These are phyloP conservation scores for Oreotragus oreotragus DNA, from an alignment of 2,113 vertebrate species.

Conservation along the genomic window DNA sequence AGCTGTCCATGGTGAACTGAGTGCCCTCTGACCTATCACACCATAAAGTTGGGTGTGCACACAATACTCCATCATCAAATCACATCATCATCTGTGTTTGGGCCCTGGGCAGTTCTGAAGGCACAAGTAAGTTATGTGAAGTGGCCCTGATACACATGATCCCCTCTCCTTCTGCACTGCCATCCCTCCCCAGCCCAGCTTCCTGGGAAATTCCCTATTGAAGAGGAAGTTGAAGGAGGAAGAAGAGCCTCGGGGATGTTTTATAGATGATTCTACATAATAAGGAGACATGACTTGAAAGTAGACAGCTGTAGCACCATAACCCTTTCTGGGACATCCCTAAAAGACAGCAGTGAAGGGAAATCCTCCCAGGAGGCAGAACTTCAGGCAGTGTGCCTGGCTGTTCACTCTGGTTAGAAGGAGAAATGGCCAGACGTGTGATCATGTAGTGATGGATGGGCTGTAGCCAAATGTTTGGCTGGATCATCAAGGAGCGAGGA, in stretches of 20 bases:
- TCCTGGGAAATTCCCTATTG: not conserved
- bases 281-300: not conserved
- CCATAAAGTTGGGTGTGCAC: not conserved
- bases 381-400: not conserved
- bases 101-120: not conserved
- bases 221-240: not conserved
- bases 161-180: not conserved
- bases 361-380: not conserved
- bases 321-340: not conserved
- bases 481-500: not conserved
- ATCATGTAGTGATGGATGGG: not conserved
- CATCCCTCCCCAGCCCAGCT: not conserved
- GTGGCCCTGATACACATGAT: not conserved
- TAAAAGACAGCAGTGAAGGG: not conserved
- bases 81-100: not conserved
- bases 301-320: not conserved
- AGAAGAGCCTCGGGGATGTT: not conserved
- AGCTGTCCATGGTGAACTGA: not conserved
- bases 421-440: not conserved
- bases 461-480: not conserved
- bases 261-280: not conserved
- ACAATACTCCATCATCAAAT: not conserved
- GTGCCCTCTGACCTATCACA: not conserved
- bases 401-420: not conserved
- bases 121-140: not conserved